Percentiles rank a stretch among this genome's conserved stretches.
Evolutionary conservation across 2,797 vertebrate species (phyloP).

Genomic region (Hafferia zeledoni): DNA sequence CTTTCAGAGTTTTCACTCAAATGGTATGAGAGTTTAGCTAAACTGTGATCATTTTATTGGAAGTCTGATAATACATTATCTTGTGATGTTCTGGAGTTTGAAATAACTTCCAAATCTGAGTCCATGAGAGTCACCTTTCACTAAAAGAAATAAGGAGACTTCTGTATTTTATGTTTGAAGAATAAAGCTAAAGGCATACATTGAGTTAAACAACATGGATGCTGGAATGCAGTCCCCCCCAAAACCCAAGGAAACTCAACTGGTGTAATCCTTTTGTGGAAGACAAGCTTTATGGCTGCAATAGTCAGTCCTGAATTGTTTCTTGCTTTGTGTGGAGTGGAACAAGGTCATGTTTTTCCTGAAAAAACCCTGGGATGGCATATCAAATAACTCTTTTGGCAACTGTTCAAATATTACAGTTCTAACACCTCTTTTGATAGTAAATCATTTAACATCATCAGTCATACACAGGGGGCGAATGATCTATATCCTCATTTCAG

Average conservation of each 20-base stretch:
- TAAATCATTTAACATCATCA: background rate
- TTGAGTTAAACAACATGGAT: background rate
- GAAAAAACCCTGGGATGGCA: background rate
- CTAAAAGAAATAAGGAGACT: background rate
- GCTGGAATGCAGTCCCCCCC: background rate
- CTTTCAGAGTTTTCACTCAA: background rate
- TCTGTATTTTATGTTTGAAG: background rate
- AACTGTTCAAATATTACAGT: background rate
- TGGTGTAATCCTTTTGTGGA: background rate
- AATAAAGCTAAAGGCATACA: background rate
- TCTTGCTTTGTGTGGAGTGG: background rate
- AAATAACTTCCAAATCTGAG: background rate
- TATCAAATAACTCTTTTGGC: background rate
- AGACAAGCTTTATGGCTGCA: background rate
- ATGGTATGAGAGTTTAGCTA: background rate
- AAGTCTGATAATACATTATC: background rate
- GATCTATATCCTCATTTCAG: background rate
- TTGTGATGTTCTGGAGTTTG: accelerated
- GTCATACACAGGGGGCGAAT: accelerated
- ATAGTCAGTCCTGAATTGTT: background rate
- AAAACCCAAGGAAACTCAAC: background rate
- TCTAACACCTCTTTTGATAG: background rate
- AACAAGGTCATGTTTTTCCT: background rate
- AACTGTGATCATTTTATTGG: background rate
- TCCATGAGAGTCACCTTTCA: background rate